Evolutionary conservation across 1,140 invertebrate species (phyloP).

Genomic region (Rhysida immarginata): DNA sequence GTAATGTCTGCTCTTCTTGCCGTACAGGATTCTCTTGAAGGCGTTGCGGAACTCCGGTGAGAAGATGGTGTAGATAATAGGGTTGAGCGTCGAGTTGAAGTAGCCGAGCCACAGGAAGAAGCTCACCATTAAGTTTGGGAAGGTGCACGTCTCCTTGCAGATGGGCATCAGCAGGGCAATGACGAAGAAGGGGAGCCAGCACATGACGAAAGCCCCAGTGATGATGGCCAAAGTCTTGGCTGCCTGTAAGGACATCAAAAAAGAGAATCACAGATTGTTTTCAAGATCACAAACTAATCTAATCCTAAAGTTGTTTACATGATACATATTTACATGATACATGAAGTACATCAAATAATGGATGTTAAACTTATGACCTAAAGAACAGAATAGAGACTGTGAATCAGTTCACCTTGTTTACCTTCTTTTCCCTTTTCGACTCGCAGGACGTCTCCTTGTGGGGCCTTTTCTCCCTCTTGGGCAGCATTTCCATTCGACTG

Average conservation of each 20-base stretch:
- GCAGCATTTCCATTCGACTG: slow-evolving; percentile 23
- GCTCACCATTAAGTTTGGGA: slow-evolving; percentile 56
- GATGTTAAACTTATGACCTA: too few species aligned
- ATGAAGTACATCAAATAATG: too few species aligned
- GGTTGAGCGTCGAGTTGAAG: slow-evolving; percentile 80
- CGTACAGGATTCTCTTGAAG: slow-evolving; percentile 68
- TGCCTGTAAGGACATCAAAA: slow-evolving; percentile 37
- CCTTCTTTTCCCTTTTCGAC: slow-evolving; percentile 65
- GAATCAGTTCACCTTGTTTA: too few species aligned
- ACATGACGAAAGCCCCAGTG: slow-evolving; percentile 79
- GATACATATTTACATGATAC: too few species aligned
- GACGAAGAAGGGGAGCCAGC: slow-evolving; percentile 87
- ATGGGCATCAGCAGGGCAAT: slow-evolving; percentile 72
- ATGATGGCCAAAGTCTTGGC: slow-evolving; percentile 85
- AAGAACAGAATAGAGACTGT: too few species aligned
- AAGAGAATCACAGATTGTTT: too few species aligned
- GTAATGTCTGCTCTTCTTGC: slow-evolving; percentile 21
- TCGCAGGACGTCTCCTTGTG: slow-evolving; percentile 60
- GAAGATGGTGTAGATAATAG: slow-evolving; percentile 76
- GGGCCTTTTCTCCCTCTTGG: slow-evolving; percentile 20
- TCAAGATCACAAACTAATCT: too few species aligned
- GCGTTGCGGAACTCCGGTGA: slow-evolving; percentile 74
- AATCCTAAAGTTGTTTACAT: too few species aligned
- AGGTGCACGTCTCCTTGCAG: slow-evolving; percentile 51
- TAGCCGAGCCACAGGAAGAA: slow-evolving; percentile 80